Conservation (phyloP, 2,797 vertebrate species). For the Sebastes trivittatus region DNA sequence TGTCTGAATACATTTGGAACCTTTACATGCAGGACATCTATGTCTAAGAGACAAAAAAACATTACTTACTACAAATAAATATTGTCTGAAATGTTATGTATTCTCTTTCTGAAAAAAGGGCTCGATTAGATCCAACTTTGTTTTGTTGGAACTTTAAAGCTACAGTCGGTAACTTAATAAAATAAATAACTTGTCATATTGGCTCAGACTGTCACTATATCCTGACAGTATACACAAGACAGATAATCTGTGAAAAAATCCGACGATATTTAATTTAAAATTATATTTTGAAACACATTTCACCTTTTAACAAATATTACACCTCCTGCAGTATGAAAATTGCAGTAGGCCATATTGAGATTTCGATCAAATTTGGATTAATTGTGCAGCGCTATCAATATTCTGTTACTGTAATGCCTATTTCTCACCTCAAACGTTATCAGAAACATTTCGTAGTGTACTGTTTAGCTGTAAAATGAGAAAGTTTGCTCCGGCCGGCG, state of each 20-base stretch:
- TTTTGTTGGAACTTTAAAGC: background rate
- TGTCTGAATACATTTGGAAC: background rate
- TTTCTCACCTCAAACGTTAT: too few relatives aligned
- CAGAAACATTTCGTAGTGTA: too few relatives aligned
- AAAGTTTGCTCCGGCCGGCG: too few relatives aligned
- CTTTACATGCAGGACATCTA: background rate
- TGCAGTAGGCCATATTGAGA: too few relatives aligned
- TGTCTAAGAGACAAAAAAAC: background rate
- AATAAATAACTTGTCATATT: background rate
- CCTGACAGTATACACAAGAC: background rate
- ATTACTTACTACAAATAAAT: background rate
- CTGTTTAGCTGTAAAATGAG: too few relatives aligned
- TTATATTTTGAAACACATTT: too few relatives aligned
- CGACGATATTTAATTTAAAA: too few relatives aligned
- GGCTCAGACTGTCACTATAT: background rate
- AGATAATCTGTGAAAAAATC: background rate
- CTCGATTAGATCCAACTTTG: background rate
- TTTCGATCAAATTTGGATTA: too few relatives aligned
- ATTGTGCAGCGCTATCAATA: too few relatives aligned
- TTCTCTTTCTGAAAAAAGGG: background rate
- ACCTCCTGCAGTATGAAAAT: too few relatives aligned
- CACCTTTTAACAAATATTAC: too few relatives aligned
- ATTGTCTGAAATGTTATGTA: background rate
- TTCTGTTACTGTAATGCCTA: too few relatives aligned
- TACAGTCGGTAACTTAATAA: background rate